Conservation (phyloP, 2,888 invertebrate genomes). For the Allophyes oxyacanthae region DNA sequence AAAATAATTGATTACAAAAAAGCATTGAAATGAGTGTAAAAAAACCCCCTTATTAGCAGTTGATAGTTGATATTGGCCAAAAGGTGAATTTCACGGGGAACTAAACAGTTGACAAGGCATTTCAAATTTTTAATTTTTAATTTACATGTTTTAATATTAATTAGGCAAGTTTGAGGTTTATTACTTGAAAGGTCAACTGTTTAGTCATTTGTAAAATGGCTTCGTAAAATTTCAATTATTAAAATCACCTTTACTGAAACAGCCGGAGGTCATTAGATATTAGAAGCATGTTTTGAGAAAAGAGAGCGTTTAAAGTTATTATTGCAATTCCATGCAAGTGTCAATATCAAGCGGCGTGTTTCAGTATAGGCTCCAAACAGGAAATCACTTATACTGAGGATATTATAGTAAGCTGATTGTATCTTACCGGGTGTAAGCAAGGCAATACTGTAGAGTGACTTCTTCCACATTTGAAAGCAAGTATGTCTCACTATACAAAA, state of each 20-base stretch:
- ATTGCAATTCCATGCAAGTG: conserved; percentile 67
- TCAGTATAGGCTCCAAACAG: conserved; percentile 82
- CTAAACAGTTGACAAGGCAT: conserved; percentile 74
- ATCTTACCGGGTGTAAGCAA: conserved; percentile 89
- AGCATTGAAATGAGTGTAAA: conserved; percentile 75
- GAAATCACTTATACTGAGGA: conserved; percentile 87
- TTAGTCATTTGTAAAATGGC: conserved; percentile 78
- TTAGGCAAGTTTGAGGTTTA: conserved; percentile 32
- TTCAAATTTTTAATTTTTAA: conserved; percentile 15
- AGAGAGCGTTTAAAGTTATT: conserved; percentile 57
- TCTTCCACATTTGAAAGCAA: conserved; percentile 89
- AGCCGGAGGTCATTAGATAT: conserved; percentile 64
- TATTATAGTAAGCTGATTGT: conserved; percentile 88
- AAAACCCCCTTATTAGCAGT: conserved; percentile 83
- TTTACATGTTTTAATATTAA: conserved; percentile 29
- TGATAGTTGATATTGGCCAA: conserved; percentile 85
- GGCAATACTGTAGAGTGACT: conserved; percentile 89
- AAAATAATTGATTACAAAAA: conserved; percentile 69
- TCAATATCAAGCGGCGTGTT: conserved; percentile 75
- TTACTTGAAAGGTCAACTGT: conserved; percentile 70
- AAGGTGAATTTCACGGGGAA: conserved; percentile 73
- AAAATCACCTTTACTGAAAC: conserved; percentile 83
- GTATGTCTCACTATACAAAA: conserved; percentile 89
- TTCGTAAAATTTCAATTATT: conserved; percentile 80
- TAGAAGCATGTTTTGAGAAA: conserved; percentile 60